These are phyloP conservation scores for Balearica regulorum DNA, from an alignment of 2,797 vertebrate species.

Conservation along the genomic window DNA sequence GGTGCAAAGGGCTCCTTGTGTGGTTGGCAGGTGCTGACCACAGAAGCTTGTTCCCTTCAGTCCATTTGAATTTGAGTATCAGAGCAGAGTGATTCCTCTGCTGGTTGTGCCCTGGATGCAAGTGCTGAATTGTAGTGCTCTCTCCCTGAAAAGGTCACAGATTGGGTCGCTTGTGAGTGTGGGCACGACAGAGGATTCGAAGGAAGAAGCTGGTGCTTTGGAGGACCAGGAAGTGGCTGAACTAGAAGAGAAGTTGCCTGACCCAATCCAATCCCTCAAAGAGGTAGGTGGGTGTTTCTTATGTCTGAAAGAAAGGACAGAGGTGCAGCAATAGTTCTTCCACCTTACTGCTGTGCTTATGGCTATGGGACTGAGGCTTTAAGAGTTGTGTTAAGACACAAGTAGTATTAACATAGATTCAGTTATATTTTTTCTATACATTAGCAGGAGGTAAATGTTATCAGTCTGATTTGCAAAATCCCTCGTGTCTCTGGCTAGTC, in stretches of 20 bases:
- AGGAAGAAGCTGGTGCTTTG: not conserved
- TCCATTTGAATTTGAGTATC: not conserved
- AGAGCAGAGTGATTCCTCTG: not conserved
- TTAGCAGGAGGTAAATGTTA: not conserved
- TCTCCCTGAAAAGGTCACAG: constrained; percentile 63
- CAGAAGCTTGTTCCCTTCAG: not conserved
- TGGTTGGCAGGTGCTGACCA: not conserved
- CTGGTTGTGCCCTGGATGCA: not conserved
- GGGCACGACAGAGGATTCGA: not conserved
- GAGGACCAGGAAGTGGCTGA: constrained; percentile 28
- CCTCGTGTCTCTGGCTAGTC: not conserved
- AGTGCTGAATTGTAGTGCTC: constrained; percentile 22
- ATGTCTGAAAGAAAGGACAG: not conserved
- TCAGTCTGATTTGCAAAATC: not conserved
- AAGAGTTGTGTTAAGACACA: not conserved
- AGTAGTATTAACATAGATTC: not conserved
- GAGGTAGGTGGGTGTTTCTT: constrained; percentile 49
- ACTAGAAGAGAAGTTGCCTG: constrained; percentile 35
- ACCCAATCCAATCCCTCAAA: constrained; percentile 20
- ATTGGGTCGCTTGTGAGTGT: not conserved
- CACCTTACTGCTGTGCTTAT: not conserved
- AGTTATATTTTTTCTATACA: not conserved
- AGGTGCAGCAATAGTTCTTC: not conserved
- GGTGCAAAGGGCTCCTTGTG: not conserved
- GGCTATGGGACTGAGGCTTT: not conserved